phyloP scores from a whole-genome alignment of 2,797 vertebrate species.

The Sebastes glaucus region DNA sequence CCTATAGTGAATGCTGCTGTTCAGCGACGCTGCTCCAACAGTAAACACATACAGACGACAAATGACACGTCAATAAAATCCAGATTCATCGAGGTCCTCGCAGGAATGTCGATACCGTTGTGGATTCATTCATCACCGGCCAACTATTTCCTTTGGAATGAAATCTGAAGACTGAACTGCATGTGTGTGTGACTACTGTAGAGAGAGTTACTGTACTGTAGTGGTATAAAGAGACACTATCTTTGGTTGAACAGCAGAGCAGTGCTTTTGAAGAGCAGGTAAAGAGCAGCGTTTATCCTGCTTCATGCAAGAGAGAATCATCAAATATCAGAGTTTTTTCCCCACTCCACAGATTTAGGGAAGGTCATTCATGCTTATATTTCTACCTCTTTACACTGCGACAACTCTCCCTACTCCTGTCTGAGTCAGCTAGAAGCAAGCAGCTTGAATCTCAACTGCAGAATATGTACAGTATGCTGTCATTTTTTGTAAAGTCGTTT shows the following conservation, averaged over 20 bases:
- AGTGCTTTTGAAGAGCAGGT: conserved; percentile 15
- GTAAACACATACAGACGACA: neutral
- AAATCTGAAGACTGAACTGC: conserved; percentile 2
- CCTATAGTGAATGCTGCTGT: neutral
- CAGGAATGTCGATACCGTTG: neutral
- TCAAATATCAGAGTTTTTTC: neutral
- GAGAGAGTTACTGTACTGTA: neutral
- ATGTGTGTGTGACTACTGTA: neutral
- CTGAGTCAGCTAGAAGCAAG: neutral
- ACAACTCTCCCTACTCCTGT: neutral
- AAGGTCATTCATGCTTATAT: conserved; percentile 9
- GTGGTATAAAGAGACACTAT: neutral
- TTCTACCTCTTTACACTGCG: neutral
- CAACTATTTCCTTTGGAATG: neutral
- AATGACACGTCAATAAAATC: neutral
- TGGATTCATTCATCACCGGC: neutral
- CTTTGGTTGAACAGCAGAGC: neutral
- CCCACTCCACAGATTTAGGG: neutral
- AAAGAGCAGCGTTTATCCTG: conserved; percentile 18
- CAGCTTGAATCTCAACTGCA: neutral
- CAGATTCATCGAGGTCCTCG: neutral
- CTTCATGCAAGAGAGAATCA: neutral
- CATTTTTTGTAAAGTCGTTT: neutral
- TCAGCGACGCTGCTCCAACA: neutral
- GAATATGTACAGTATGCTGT: neutral